Conservation (phyloP, 2,113 vertebrate species). For the Sardina pilchardus region DNA sequence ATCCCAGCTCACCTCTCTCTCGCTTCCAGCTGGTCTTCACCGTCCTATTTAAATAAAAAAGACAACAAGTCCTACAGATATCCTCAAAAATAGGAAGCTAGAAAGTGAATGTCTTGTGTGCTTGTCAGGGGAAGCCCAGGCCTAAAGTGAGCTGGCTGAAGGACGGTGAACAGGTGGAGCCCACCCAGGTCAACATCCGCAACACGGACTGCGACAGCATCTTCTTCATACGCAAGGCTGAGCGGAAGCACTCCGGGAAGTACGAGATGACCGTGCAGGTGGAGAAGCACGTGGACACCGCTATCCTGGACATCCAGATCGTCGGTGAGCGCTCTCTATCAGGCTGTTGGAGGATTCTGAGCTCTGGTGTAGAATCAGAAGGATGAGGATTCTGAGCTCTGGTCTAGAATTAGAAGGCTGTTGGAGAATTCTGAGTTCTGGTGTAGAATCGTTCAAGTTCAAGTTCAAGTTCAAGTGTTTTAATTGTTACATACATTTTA, state of each 20-base stretch:
- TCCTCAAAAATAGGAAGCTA: too few relatives aligned
- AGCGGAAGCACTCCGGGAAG: constrained; percentile 90
- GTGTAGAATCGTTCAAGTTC: too few relatives aligned
- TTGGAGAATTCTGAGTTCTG: too few relatives aligned
- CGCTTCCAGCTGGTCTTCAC: too few relatives aligned
- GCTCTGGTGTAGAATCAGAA: too few relatives aligned
- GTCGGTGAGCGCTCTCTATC: constrained; percentile 76
- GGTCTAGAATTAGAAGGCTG: too few relatives aligned
- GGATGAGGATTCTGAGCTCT: too few relatives aligned
- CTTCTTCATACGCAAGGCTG: constrained; percentile 95
- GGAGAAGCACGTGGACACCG: constrained; percentile 85
- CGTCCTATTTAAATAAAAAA: too few relatives aligned
- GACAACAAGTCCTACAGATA: too few relatives aligned
- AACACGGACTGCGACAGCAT: constrained; percentile 95
- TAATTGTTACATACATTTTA: too few relatives aligned
- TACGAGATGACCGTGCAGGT: constrained; percentile 91
- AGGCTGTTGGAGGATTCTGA: not conserved
- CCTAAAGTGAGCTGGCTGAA: constrained; percentile 92
- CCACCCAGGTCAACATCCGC: constrained; percentile 89
- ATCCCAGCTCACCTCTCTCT: too few relatives aligned
- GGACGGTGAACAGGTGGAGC: constrained; percentile 83
- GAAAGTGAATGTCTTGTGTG: not conserved
- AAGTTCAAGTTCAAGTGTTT: too few relatives aligned
- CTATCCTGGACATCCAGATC: constrained; percentile 89
- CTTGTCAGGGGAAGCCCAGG: constrained; percentile 86